A percentile compares a stretch with the other conserved stretches of the same genome.
These are phyloP conservation scores for Chalcosyrphus nemorum DNA, from an alignment of 2,888 invertebrate species.

Conservation along the genomic window DNA sequence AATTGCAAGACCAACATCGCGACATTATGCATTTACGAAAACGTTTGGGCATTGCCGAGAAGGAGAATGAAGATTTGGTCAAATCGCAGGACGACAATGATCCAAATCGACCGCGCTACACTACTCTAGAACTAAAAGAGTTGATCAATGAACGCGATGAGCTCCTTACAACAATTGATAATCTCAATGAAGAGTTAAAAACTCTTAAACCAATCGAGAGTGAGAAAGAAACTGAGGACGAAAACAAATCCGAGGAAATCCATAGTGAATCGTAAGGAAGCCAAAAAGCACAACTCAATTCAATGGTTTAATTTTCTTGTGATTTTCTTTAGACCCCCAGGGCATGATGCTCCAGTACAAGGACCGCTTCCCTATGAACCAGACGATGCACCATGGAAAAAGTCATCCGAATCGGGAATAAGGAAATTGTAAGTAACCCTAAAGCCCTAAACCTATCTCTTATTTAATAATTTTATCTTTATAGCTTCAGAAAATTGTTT, in stretches of 20 bases:
- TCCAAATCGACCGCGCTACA: conserved; percentile 91
- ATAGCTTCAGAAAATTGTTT: conserved; percentile 94
- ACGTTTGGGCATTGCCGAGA: conserved; percentile 85
- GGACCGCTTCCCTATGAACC: conserved; percentile 98
- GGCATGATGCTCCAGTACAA: conserved; percentile 95
- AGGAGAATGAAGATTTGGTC: conserved; percentile 89
- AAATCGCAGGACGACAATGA: conserved; percentile 86
- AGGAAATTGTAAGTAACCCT: conserved; percentile 90
- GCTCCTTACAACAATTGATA: conserved; percentile 94
- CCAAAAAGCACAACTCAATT: neutral
- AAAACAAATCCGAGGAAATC: conserved; percentile 75
- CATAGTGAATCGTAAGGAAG: conserved; percentile 76
- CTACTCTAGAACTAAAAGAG: conserved; percentile 83
- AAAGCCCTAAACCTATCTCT: neutral
- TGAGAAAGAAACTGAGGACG: conserved; percentile 78
- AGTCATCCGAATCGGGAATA: conserved; percentile 90
- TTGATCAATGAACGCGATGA: conserved; percentile 92
- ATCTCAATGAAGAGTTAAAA: conserved; percentile 95
- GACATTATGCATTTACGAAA: conserved; percentile 87
- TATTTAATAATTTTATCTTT: conserved; percentile 73
- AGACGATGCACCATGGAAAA: conserved; percentile 98
- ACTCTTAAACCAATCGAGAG: conserved; percentile 83
- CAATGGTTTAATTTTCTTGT: conserved; percentile 1
- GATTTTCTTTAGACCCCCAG: conserved; percentile 81
- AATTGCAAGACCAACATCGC: conserved; percentile 94